Percentiles rank a stretch among this genome's conserved stretches.
Evolutionary conservation across 2,113 vertebrate genomes (phyloP).

Genomic region (Andinoacara biseriatus): DNA sequence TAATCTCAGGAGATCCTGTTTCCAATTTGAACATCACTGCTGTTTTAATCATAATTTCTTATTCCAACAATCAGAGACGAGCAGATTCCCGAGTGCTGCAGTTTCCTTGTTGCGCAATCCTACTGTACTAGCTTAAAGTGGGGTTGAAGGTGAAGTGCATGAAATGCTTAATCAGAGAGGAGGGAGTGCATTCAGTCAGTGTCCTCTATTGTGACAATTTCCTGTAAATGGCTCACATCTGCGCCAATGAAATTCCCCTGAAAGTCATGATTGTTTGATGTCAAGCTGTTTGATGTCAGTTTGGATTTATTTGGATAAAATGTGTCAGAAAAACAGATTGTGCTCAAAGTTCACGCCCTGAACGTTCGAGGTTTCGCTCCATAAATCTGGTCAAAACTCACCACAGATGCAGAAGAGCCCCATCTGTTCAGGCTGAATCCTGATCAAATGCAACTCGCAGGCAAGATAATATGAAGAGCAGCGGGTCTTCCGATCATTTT

Average conservation of each 20-base stretch:
- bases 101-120: conserved; percentile 50
- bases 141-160: conserved; percentile 58
- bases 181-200: conserved; percentile 10
- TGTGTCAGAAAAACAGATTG: conserved; percentile 61
- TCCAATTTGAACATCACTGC: conserved; percentile 73
- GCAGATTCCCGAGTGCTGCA: conserved; percentile 20
- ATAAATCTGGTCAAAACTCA: conserved; percentile 61
- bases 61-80: conserved; percentile 23
- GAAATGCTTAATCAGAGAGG: conserved; percentile 19
- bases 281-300: conserved; percentile 56
- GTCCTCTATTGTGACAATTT: conserved; percentile 43
- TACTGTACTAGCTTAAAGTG: conserved; percentile 32
- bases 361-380: conserved; percentile 38
- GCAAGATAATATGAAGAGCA: conserved; percentile 26
- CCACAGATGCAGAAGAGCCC: conserved; percentile 42
- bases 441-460: conserved; percentile 56
- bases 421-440: conserved; percentile 59
- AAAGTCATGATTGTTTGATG: conserved; percentile 51
- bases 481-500: not conserved
- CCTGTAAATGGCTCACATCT: conserved; percentile 52
- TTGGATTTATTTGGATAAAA: conserved; percentile 66
- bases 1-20: conserved; percentile 66
- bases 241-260: conserved; percentile 10
- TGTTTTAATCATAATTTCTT: conserved; percentile 46
- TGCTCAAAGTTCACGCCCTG: conserved; percentile 53